Base-by-base conservation (phyloP, 2,888 invertebrate species). In the Philonicus albiceps region DNA sequence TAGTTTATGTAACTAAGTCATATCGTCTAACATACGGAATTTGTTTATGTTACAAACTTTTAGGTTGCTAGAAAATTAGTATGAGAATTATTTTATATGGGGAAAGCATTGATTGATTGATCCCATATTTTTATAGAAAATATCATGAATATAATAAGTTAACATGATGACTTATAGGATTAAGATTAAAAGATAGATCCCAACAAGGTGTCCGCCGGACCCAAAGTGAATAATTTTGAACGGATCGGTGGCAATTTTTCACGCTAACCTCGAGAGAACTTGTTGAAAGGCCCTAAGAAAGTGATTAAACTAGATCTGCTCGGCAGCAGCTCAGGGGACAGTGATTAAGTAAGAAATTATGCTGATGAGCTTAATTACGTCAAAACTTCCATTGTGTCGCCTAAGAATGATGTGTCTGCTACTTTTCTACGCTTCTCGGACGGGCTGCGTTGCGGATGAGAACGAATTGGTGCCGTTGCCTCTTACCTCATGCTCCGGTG, bases 311-410 rank as follows among this genome's bases (percentile, higher is more conserved):
- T 55, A 40, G 84, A 84, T 84, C 84, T 27, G 16, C 31, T 13
- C 22, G 16, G 72, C 40, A 31, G 73, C 73, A 8, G 76, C 55
- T 31, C 19, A n/a, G 76, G 19, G 34, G 64, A 64, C 64, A 78
- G 27, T 86, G 86, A 86, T 86, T 86, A 86, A 86, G 86, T 76
- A 76, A 86, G 76, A 78, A 86, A 86, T 86, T 86, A 87, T 87
- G 85, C 37, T 87, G 85, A 87, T 86, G 84, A 87, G 87, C 81
- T 55, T 87, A 87, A 87, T 84, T 87, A 75, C 81, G 80, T 86
- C 87, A 85, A 85, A 87, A 85, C 80, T 72, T 80, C 73, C 34
- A 78, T 78, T 87, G 53, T 80, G 73, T 75, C 55, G 74, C n/a
- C 72, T 27, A 86, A 83, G 75, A 86, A 55, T 34, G 55, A 86